Evolutionary conservation across 2,113 vertebrate genomes (phyloP), one percentile per base, ranked within the genome.

Genomic region (Mustelus asterias): DNA sequence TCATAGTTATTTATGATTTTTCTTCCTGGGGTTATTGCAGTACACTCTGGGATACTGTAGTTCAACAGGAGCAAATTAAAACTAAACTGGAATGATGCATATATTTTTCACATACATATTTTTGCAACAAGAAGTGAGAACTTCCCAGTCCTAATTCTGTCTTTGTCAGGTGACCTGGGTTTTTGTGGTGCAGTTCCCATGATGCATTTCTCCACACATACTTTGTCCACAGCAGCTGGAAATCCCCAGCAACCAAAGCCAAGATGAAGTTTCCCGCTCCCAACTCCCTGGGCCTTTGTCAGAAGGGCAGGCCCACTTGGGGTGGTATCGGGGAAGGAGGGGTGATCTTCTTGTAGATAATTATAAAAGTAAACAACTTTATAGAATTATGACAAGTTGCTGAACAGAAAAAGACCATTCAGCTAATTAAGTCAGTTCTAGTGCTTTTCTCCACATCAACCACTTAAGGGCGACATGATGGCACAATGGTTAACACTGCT

Each of bases 151-250:
- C 58, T 93, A n/a, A 65, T 67, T 93, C n/a, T 67, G 89, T 93
- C 60, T 93, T 20, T 93, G 33, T 93, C 89, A 93, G 67, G 89
- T 93, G 88, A 90, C 54, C 54, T 33, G 54, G 88, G 88, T 90
- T 90, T 90, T 90, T 60, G 54, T 60, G 88, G 48, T 90, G 88
- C 54, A 60, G 5, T 58, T 22, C 89, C n/a, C 89, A 65, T 93
- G 60, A 22, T 65, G 20, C 60, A 65, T 29, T 29, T 60, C 54
- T 60, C 22, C 26, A 90, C 29, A 60, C 88, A n/a, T 33, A 5
- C 24, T 60, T 24, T 89, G 60, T 65, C 60, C 58, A 41, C 60
- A 93, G 29, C 16, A 65, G 18, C 20, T 93, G 89, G 89, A 93
- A 93, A 93, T 93, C 60, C 89, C 89, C 89, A 93, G 10, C 18